Base-by-base conservation (phyloP, 2,888 invertebrate species). In the Ochlodes sylvanus region DNA sequence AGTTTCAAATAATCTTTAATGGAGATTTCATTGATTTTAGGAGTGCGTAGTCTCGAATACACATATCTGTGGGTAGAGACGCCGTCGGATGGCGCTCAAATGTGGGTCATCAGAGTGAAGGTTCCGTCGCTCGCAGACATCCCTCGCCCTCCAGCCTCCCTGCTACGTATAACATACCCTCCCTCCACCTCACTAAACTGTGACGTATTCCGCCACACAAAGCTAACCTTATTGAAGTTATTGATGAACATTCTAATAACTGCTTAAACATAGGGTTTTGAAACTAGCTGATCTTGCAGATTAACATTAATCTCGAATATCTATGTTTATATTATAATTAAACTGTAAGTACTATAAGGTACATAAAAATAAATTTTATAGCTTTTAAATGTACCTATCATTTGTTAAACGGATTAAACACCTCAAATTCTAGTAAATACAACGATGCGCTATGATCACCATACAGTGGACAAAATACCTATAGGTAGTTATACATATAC, bases 101-200 rank as follows among this genome's bases (percentile, higher is more conserved):
- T 88, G 78, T 90, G 82, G 90, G 90, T 90, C 82, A 90, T 84
- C 84, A 85, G 86, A 83, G 79, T 85, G 84, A 88, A 87, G 86
- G 86, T 84, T 85, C 79, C 79, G 76, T 75, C 72, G 69, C 73
- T 72, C 72, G 71, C 76, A 77, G 77, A 69, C 80, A 79, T 72
- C 82, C 81, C 81, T 79, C 81, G 78, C 79, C 79, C 83, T 79
- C 61, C 67, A 67, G 38, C 67, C 67, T 62, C 67, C 67, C 38
- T 47, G 21, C n/a, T 66, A 60, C 42, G 60, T 50, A 60, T 42
- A n/a, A 72, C 72, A 56, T 68, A 75, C 74, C 74, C 80, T 78
- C 77, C 76, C 60, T 69, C 73, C 75, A 72, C 74, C 70, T 68
- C 50, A 68, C 69, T 61, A 74, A 80, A 79, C 77, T 76, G 73